Percentiles rank a stretch among this genome's conserved stretches.
phyloP scores from a whole-genome alignment of 1,140 invertebrate species.

The Diachasma alloeum region DNA sequence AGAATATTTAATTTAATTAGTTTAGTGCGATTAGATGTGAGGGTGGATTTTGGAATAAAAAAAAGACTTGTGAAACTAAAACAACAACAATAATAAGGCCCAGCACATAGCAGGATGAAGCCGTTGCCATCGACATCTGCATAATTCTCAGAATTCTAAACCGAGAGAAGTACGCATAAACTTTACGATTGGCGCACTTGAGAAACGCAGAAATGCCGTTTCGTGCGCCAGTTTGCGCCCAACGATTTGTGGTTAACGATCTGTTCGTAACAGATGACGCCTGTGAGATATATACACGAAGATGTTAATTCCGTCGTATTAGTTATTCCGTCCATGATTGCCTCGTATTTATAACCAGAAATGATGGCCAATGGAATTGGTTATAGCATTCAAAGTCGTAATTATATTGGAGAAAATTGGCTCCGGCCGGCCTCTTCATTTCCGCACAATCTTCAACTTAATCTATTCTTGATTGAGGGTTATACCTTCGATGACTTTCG shows the following conservation, averaged over 20 bases:
- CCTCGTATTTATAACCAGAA: constrained; percentile 15
- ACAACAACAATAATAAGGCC: no score
- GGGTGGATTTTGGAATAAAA: no score
- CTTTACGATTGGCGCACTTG: constrained; percentile 38
- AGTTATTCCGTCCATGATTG: constrained; percentile 48
- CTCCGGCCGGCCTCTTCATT: not conserved
- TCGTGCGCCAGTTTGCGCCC: constrained; percentile 35
- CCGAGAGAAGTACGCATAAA: constrained; percentile 9
- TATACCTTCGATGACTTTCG: constrained; percentile 6
- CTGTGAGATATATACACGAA: constrained; percentile 52
- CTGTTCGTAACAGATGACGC: constrained; percentile 61
- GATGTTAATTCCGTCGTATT: constrained; percentile 62
- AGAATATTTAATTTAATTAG: no score
- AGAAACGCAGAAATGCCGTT: constrained; percentile 21
- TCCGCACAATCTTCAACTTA: constrained; percentile 10
- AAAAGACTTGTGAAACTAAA: no score
- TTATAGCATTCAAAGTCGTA: not conserved
- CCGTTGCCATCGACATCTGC: not conserved
- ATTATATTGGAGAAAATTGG: constrained; percentile 24
- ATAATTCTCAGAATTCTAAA: not conserved
- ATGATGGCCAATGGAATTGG: not conserved
- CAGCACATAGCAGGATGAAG: not conserved
- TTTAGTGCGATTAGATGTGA: no score
- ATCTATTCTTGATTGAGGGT: constrained; percentile 21
- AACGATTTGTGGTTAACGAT: constrained; percentile 39